Conservation (phyloP, 1,140 invertebrate genomes). For the Eurytemora carolleeae region DNA sequence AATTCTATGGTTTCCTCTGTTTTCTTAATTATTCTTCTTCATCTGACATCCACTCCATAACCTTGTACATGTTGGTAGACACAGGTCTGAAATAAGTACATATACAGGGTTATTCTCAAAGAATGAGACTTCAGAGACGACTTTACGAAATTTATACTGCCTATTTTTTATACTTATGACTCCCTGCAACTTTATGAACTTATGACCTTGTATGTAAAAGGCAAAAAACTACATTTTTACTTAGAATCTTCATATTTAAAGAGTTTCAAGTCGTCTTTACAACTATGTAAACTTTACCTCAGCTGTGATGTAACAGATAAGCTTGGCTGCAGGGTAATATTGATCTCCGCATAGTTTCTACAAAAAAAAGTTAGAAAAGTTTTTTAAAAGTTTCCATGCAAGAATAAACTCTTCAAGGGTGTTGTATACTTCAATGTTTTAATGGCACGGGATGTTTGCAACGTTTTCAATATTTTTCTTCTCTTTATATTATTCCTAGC, state of each 20-base stretch:
- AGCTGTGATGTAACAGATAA: neutral
- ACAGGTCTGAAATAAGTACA: neutral
- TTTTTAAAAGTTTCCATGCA: too few species aligned
- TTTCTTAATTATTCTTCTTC: neutral
- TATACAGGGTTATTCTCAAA: too few species aligned
- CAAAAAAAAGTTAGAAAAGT: too few species aligned
- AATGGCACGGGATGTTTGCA: too few species aligned
- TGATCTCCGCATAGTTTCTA: neutral
- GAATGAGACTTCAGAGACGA: too few species aligned
- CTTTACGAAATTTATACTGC: neutral
- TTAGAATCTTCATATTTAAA: neutral
- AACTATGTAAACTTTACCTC: neutral
- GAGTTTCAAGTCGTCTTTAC: neutral
- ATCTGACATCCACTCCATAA: neutral
- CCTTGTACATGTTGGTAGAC: neutral
- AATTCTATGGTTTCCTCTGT: too few species aligned
- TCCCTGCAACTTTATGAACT: neutral
- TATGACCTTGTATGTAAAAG: neutral
- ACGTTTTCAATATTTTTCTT: too few species aligned
- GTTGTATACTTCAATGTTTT: too few species aligned
- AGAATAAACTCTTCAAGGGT: too few species aligned
- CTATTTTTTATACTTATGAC: neutral
- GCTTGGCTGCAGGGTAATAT: neutral
- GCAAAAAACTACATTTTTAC: neutral
- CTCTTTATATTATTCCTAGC: too few species aligned